Base-by-base conservation (phyloP, 2,888 invertebrate species). In the Digitonthophagus gazella region DNA sequence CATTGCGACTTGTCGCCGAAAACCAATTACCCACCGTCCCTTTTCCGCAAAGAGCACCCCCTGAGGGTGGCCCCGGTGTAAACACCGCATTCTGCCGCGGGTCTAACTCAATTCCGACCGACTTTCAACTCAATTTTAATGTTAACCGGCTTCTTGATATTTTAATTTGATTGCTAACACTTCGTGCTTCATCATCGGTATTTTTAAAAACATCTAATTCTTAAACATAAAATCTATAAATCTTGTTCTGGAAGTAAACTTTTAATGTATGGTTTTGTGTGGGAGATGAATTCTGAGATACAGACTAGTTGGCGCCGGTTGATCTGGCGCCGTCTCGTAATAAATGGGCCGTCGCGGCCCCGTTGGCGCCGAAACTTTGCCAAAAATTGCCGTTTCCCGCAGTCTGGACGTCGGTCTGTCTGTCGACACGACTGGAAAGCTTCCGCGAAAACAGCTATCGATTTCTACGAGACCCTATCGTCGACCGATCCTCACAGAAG, bases 81-180 rank as follows among this genome's bases (percentile, higher is more conserved):
- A 69, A 69, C 69, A 69, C 55, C 65, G 69, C 69, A 66, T 64
- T 66, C 66, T 69, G 55, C 6, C n/a, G n/a, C 56, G 61, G 63
- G 65, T 63, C 69, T 67, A 69, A 69, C 69, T 69, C 69, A 69
- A 69, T 69, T 69, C 64, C 58, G 58, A 65, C 55, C 67, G 69
- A 69, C 69, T 69, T 69, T 69, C 67, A 67, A 67, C 64, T 67
- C 67, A 67, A 67, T 67, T 67, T 67, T 19, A 56, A 55, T 44
- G 56, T 67, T 67, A 56, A 54, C 67, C 20, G 67, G 67, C 64
- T 67, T 44, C 28, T 44, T 44, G 28, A 44, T 44, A 44, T 44
- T 44, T 44, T 44, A 44, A 44, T 44, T 44, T 44, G 28, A 44
- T 44, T 44, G 28, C 28, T 11, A 44, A 8, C 28, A 44, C 28